Percentiles rank a stretch among this genome's conserved stretches.
Evolutionary conservation across 2,113 vertebrate genomes (phyloP).

Genomic region (Nothoprocta pentlandii): DNA sequence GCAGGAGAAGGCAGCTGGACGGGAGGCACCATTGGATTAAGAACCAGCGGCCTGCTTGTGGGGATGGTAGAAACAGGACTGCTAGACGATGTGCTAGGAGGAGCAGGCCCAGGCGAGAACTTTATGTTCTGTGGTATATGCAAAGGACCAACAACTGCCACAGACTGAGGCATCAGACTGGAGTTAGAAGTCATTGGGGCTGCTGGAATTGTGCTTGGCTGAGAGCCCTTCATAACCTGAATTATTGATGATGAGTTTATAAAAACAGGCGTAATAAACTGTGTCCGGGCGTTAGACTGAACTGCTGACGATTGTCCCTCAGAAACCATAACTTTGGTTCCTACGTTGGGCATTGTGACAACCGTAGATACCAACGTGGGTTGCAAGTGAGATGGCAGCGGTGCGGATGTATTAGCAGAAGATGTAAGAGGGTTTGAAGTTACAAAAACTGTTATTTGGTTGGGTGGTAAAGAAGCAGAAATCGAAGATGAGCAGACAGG

Average conservation of each 20-base stretch:
- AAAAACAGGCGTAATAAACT: slow-evolving; percentile 94
- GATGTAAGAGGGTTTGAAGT: slow-evolving; percentile 92
- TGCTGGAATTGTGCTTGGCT: slow-evolving; percentile 82
- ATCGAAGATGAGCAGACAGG: slow-evolving; percentile 86
- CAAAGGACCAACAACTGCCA: slow-evolving; percentile 89
- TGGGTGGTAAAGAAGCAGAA: slow-evolving; percentile 83
- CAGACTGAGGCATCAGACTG: slow-evolving; percentile 79
- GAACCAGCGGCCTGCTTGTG: slow-evolving; percentile 79
- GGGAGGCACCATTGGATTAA: slow-evolving; percentile 79
- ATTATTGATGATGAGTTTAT: slow-evolving; percentile 92
- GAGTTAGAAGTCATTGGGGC: slow-evolving; percentile 79
- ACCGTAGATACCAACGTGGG: slow-evolving; percentile 88
- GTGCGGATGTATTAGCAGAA: slow-evolving; percentile 83
- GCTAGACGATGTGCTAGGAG: slow-evolving; percentile 75
- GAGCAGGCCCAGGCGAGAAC: slow-evolving; percentile 81
- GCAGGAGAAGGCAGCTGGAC: slow-evolving; percentile 82
- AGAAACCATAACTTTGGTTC: slow-evolving; percentile 87
- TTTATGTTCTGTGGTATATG: slow-evolving; percentile 92
- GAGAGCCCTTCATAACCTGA: slow-evolving; percentile 92
- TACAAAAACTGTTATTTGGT: slow-evolving; percentile 95
- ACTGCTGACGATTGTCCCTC: slow-evolving; percentile 81
- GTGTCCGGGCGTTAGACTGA: slow-evolving; percentile 81
- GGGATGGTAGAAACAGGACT: slow-evolving; percentile 72
- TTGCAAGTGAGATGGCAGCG: slow-evolving; percentile 83
- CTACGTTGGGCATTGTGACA: slow-evolving; percentile 87